Percentiles rank a stretch among this genome's conserved stretches.
Evolutionary conservation across 2,797 vertebrate genomes (phyloP).

Genomic region (Paedocypris micromegethes): DNA sequence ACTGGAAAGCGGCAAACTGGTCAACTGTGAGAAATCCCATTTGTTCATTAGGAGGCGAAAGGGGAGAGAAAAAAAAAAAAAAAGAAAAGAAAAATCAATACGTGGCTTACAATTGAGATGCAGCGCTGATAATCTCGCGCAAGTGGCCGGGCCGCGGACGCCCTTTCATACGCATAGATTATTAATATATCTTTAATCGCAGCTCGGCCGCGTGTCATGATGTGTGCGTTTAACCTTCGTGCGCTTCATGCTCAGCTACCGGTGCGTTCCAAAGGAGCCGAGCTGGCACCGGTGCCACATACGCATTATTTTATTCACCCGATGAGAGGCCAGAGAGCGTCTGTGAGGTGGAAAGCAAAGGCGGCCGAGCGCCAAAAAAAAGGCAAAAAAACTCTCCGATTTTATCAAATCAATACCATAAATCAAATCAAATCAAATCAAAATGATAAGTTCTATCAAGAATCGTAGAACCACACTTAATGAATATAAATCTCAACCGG

Average conservation of each 20-base stretch:
- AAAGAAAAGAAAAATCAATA: slow-evolving; percentile 63
- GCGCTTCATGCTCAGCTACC: slow-evolving; percentile 67
- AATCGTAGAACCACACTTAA: too few relatives aligned
- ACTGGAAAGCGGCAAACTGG: slow-evolving; percentile 80
- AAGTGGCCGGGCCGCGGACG: slow-evolving; percentile 23
- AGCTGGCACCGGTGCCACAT: slow-evolving; percentile 49
- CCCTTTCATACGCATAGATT: slow-evolving; percentile 30
- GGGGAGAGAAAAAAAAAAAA: too few relatives aligned
- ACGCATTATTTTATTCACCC: slow-evolving; percentile 32
- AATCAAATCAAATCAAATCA: too few relatives aligned
- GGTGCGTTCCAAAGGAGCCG: slow-evolving; percentile 64
- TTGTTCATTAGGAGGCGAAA: slow-evolving; percentile 68
- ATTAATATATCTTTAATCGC: slow-evolving; percentile 52
- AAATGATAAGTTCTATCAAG: too few relatives aligned
- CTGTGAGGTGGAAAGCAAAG: not conserved
- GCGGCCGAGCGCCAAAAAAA: too few relatives aligned
- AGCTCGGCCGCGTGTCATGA: slow-evolving; percentile 34
- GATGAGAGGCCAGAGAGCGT: slow-evolving; percentile 13
- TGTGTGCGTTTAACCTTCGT: slow-evolving; percentile 57
- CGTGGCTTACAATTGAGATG: slow-evolving; percentile 57
- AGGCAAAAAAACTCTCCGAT: too few relatives aligned
- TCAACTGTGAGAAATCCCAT: slow-evolving; percentile 79
- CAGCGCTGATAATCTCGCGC: slow-evolving; percentile 51
- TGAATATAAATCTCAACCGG: too few relatives aligned
- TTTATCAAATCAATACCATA: too few relatives aligned